Evolutionary conservation across 2,797 vertebrate genomes (phyloP).

Genomic region (Pipistrellus pipistrellus): DNA sequence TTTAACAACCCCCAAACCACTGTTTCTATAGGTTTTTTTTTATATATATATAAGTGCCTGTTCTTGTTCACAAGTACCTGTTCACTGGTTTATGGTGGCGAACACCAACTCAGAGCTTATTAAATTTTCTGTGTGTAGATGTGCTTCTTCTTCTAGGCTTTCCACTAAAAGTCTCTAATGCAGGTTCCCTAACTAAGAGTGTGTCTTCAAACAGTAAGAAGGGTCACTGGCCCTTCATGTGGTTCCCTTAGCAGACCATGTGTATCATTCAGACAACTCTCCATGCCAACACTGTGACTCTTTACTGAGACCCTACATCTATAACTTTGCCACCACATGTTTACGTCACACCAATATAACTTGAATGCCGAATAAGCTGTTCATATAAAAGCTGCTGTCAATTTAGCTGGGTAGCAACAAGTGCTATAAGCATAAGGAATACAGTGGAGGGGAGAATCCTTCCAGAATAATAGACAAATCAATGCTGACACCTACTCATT

Average conservation of each 20-base stretch:
- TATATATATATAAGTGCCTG: too few relatives aligned
- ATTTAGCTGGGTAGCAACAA: background rate
- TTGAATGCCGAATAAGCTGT: background rate
- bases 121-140: background rate
- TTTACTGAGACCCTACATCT: background rate
- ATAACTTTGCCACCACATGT: background rate
- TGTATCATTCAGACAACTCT: background rate
- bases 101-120: too few relatives aligned
- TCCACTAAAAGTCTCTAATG: too few relatives aligned
- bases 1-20: background rate
- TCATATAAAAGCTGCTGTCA: background rate
- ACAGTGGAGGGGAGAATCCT: background rate
- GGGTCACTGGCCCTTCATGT: rapidly evolving
- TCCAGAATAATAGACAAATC: background rate
- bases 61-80: background rate
- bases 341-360: background rate
- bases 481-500: background rate
- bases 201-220: background rate
- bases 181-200: background rate
- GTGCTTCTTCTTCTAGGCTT: background rate
- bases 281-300: background rate
- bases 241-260: background rate
- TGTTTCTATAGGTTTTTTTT: background rate
- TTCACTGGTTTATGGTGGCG: background rate
- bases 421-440: background rate